Percentiles rank a stretch among this genome's conserved stretches.
Evolutionary conservation across 2,888 invertebrate genomes (phyloP).

Genomic region (Dusona sp.): DNA sequence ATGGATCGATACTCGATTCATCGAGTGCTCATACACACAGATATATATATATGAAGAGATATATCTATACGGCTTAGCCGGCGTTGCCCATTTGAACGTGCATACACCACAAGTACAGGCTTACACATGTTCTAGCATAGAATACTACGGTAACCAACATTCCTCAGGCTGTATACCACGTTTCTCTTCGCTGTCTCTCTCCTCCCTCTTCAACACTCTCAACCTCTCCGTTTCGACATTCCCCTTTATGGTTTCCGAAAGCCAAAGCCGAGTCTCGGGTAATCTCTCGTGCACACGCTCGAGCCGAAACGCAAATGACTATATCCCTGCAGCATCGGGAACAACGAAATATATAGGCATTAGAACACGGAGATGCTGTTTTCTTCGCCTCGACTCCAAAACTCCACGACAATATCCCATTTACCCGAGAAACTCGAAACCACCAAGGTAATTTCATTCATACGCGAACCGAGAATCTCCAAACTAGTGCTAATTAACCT

Average conservation of each 20-base stretch:
- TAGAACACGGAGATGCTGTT: conserved; percentile 38
- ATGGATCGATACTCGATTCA: conserved; percentile 4
- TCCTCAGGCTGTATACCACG: conserved; percentile 30
- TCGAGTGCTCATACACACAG: neutral
- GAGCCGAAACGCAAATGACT: conserved; percentile 58
- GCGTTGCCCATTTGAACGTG: conserved; percentile 34
- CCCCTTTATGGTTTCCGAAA: conserved; percentile 47
- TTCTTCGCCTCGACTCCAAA: conserved; percentile 44
- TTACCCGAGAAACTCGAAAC: conserved; percentile 26
- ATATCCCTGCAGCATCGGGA: conserved; percentile 30
- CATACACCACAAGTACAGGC: conserved; percentile 40
- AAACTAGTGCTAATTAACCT: conserved; percentile 13
- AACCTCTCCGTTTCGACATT: conserved; percentile 20
- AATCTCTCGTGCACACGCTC: conserved; percentile 59
- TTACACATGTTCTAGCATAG: conserved; percentile 50
- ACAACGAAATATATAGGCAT: conserved; percentile 33
- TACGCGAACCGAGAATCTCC: conserved; percentile 1
- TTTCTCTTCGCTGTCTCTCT: conserved; percentile 12
- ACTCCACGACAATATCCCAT: conserved; percentile 39
- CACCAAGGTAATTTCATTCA: conserved; percentile 42
- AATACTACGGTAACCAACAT: conserved; percentile 31
- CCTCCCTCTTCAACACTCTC: neutral
- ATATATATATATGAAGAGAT: neutral
- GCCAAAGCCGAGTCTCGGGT: conserved; percentile 48
- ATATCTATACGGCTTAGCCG: conserved; percentile 1